Evolutionary conservation across 2,797 vertebrate genomes (phyloP), one percentile per base, ranked within the genome.

Genomic region (Spondyliosoma cantharus): DNA sequence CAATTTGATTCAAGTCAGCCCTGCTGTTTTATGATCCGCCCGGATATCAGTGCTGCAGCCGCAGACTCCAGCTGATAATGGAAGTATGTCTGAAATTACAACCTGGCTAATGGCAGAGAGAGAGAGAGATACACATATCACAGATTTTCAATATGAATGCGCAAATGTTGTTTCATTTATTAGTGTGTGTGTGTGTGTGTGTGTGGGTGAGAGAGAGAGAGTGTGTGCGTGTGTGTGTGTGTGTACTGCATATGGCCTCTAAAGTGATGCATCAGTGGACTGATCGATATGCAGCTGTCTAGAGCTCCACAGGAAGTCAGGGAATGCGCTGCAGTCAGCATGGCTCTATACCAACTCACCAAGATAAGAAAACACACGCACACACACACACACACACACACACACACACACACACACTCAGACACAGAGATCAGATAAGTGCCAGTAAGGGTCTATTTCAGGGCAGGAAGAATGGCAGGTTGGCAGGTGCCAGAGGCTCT

Each of bases 271-370:
- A 90, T 91, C 85, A 87, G 68, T 60, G 75, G 9, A 29, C 67
- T 45, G 81, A 93, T 94, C 88, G 37, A 94, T 94, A 88, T 54
- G 74, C 85, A 90, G 90, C 91, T 91, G 90, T 88, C 84, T 77
- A 43, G 32, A 20, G 71, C 81, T 73, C 81, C 57, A 89, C 91
- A 93, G 92, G 93, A 94, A 92, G 88, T 89, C 73, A 69, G 80
- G 76, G 79, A 92, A 92, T 91, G 80, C 20, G 79, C 86, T 61
- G 69, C 79, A 85, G 88, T 92, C 90, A 92, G 91, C 87, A 78
- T 65, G 75, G 67, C 79, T 83, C 73, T 87, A 79, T 59, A 86
- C 67, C 83, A 87, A 76, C 79, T 56, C 60, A 72, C 70, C n/a
- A 71, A 88, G 83, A 90, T 82, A 83, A 81, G 70, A 86, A 86